These are phyloP conservation scores for Microcebus ravelobensis DNA, from an alignment of 2,113 vertebrate genomes.

Conservation along the genomic window DNA sequence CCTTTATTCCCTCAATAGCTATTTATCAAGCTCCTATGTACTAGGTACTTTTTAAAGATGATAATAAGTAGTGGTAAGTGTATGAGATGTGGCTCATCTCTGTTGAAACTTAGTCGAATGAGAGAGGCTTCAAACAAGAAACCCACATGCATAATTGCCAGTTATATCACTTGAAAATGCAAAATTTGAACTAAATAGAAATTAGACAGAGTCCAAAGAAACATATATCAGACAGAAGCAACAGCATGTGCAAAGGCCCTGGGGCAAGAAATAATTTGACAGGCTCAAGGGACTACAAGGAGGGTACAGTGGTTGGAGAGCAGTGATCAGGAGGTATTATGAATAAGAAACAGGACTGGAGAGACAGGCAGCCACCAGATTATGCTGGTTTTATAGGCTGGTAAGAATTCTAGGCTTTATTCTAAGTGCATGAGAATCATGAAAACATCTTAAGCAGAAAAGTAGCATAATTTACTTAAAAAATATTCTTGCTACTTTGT, in stretches of 20 bases:
- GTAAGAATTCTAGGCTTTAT: background rate
- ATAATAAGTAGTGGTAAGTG: background rate
- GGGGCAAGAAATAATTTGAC: background rate
- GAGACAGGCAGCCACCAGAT: background rate
- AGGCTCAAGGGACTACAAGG: background rate
- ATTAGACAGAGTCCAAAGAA: background rate
- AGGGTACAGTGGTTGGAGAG: background rate
- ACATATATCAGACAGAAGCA: background rate
- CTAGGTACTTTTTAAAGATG: background rate
- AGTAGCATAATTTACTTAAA: constrained; percentile 51
- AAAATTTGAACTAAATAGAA: background rate
- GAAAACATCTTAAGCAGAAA: background rate
- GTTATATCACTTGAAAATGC: background rate
- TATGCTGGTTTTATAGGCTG: too few species aligned
- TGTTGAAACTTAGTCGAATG: background rate
- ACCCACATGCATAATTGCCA: background rate
- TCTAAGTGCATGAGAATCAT: background rate
- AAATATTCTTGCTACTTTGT: constrained; percentile 24
- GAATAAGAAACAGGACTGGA: background rate
- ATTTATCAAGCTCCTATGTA: background rate
- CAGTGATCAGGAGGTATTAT: background rate
- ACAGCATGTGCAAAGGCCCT: background rate
- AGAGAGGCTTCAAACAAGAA: background rate
- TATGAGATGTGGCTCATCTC: background rate
- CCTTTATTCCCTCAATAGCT: background rate